Evolutionary conservation across 1,140 invertebrate genomes (phyloP).

Genomic region (Drosophila kanapiae): DNA sequence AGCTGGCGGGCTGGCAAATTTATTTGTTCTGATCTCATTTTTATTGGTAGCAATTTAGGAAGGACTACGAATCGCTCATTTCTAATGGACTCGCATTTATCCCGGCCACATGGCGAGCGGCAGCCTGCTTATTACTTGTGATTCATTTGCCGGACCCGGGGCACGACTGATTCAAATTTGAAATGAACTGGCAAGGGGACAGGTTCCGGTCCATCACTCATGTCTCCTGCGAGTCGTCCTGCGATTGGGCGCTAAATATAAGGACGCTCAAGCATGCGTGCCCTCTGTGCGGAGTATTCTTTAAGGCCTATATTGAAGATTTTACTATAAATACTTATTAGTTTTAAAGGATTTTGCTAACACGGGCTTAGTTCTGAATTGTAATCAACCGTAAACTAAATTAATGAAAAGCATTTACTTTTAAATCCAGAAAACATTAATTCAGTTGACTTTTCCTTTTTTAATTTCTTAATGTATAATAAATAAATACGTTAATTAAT

Average conservation of each 20-base stretch:
- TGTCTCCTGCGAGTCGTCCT: neutral
- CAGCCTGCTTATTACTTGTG: slow-evolving; percentile 38
- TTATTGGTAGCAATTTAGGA: slow-evolving; percentile 65
- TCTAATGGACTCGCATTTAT: slow-evolving; percentile 66
- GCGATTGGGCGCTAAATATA: neutral
- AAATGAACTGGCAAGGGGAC: slow-evolving; percentile 15
- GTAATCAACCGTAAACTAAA: too few relatives aligned
- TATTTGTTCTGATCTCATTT: slow-evolving; percentile 64
- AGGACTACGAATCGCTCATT: slow-evolving; percentile 68
- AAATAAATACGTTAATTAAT: too few relatives aligned
- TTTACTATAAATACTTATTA: too few relatives aligned
- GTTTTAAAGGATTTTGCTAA: too few relatives aligned
- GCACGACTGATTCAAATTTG: slow-evolving; percentile 53
- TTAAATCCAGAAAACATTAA: too few relatives aligned
- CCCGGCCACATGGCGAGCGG: slow-evolving; percentile 22
- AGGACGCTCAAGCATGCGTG: neutral
- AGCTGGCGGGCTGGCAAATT: slow-evolving; percentile 26
- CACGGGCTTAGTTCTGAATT: too few relatives aligned
- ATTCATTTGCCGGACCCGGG: slow-evolving; percentile 25
- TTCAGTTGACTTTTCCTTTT: too few relatives aligned
- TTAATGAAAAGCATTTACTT: too few relatives aligned
- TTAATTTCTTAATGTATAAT: too few relatives aligned
- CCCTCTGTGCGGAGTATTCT: too few relatives aligned
- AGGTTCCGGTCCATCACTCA: neutral
- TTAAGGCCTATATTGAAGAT: neutral